Evolutionary conservation across 2,888 invertebrate species (phyloP).

Genomic region (Chironomus riparius): DNA sequence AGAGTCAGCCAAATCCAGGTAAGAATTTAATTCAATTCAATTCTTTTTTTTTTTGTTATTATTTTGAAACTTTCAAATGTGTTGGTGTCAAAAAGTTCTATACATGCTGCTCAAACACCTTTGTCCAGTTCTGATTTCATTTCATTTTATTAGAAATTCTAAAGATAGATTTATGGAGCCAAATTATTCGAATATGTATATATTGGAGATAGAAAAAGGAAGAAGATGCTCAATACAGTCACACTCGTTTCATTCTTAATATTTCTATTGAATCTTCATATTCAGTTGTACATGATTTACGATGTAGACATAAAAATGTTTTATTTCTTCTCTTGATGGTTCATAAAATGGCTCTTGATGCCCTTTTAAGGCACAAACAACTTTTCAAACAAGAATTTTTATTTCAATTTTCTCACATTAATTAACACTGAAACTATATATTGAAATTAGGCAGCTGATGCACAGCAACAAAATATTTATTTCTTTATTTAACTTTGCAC

Average conservation of each 20-base stretch:
- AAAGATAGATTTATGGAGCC: background rate
- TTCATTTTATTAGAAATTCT: background rate
- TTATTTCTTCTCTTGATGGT: background rate
- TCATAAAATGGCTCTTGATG: conserved; percentile 9
- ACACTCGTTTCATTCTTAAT: too few relatives aligned
- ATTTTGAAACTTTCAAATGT: background rate
- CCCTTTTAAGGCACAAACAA: too few relatives aligned
- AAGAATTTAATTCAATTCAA: conserved; percentile 33
- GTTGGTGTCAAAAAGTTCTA: background rate
- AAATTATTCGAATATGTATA: background rate
- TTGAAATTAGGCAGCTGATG: background rate
- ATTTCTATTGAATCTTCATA: background rate
- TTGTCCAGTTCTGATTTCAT: background rate
- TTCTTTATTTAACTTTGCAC: conserved; percentile 25
- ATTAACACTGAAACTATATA: conserved; percentile 7
- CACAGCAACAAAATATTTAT: background rate
- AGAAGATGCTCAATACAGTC: conserved; percentile 11
- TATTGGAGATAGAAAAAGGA: background rate
- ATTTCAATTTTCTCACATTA: conserved; percentile 10
- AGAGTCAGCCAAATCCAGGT: conserved; percentile 80
- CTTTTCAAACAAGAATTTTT: background rate
- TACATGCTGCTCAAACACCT: background rate
- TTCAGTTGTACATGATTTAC: background rate
- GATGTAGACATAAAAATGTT: background rate
- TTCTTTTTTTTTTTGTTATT: too few relatives aligned